Evolutionary conservation across 2,888 invertebrate species (phyloP).

Genomic region (Acanthoscelides obtectus): DNA sequence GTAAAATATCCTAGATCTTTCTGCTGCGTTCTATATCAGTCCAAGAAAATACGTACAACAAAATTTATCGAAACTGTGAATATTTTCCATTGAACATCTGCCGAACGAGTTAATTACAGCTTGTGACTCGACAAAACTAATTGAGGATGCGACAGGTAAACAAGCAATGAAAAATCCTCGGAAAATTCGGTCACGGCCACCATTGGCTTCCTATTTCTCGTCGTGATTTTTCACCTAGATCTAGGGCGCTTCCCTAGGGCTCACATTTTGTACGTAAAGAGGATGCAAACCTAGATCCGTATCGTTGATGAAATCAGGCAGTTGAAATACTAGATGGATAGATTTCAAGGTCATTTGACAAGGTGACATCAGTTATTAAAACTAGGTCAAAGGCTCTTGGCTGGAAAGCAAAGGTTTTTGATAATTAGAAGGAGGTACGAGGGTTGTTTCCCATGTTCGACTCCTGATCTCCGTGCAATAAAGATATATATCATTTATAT

Average conservation of each 20-base stretch:
- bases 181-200: not conserved
- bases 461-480: no score
- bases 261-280: not conserved
- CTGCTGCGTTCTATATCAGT: no score
- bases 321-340: no score
- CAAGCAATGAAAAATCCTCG: not conserved
- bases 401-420: no score
- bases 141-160: not conserved
- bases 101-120: not conserved
- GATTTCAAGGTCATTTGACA: no score
- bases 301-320: not conserved
- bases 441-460: no score
- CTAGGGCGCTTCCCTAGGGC: not conserved
- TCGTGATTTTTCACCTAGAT: not conserved
- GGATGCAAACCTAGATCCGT: not conserved
- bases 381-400: no score
- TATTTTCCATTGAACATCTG: constrained; percentile 1
- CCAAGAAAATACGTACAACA: no score
- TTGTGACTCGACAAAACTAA: not conserved
- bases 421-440: no score
- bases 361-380: no score
- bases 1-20: no score
- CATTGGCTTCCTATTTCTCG: not conserved
- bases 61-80: not conserved
- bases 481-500: no score